Evolutionary conservation across 37 sponge, comb jelly and placozoan species (phyloP), one percentile per base, ranked within the genome.

Genomic region (Cladorhizidae sp.): DNA sequence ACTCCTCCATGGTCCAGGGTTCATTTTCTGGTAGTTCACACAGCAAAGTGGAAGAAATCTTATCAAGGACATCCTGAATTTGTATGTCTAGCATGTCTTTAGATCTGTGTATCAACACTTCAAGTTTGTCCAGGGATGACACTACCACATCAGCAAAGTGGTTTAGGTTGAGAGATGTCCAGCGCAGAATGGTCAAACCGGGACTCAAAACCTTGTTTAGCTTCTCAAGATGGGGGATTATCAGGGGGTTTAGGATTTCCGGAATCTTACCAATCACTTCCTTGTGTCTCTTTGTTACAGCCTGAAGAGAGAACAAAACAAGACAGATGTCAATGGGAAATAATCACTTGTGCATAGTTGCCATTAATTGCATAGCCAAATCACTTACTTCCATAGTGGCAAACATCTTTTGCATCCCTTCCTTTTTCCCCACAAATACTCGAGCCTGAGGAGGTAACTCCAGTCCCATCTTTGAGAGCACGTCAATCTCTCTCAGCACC

Each of bases 81-180:
- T 90, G 86, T 52, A 84, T 74, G 25, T 91, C 78, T 23, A 79
- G 83, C 31, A 96, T 85, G 42, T 85, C 87, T 1, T 18, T 56
- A 6, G 70, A 91, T 61, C 89, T 42, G 59, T 92, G 88, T 9
- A 94, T 68, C 22, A 94, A 82, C 54, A 87, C 65, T 54, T 98
- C 99, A 62, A 96, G 67, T 43, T 85, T 85, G 20, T 43, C 45
- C 38, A 98, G 79, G 29, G 84, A 79, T 29, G 45, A 39, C 37
- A 84, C 29, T 22, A 89, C 91, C 38, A 76, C 43, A 49, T 82
- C 77, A 3, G 94, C 40, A 75, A 84, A 94, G 45, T 31, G 43
- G 3, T 55, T 59, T 7, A 94, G 70, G 90, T 94, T 94, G 69
- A 98, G 78, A 55, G 99, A 96, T 21, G 81, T 86, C 99, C 99